phyloP scores from a whole-genome alignment of 2,888 invertebrate species.

The Gibbula magus region DNA sequence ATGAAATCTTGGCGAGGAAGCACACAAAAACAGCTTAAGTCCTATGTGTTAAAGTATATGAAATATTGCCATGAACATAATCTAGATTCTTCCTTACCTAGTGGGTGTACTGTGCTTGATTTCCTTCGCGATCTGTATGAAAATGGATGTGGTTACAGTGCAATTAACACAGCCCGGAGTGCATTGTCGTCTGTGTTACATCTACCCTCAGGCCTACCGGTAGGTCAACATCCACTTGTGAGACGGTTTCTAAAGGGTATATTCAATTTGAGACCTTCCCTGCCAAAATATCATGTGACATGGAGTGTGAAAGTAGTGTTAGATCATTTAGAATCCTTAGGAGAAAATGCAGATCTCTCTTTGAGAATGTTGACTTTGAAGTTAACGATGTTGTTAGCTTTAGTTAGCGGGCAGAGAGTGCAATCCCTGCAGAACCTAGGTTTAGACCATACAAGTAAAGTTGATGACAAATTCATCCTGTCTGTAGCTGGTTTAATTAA shows the following conservation, averaged over 20 bases:
- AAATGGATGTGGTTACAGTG: slow-evolving; percentile 23
- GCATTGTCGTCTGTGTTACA: slow-evolving; percentile 23
- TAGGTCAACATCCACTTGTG: slow-evolving; percentile 26
- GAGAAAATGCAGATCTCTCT: not conserved
- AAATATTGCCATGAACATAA: slow-evolving; percentile 31
- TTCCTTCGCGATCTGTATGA: slow-evolving; percentile 33
- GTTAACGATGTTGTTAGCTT: not conserved
- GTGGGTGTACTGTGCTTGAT: slow-evolving; percentile 31
- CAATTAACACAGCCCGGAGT: slow-evolving; percentile 38
- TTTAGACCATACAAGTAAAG: not conserved
- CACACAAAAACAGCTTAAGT: slow-evolving; percentile 36
- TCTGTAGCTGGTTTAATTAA: not conserved
- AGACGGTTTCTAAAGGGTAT: slow-evolving; percentile 7
- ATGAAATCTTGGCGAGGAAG: slow-evolving; percentile 34
- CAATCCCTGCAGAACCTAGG: not conserved
- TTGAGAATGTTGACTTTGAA: slow-evolving; percentile 23
- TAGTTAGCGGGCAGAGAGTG: not conserved
- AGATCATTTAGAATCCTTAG: not conserved
- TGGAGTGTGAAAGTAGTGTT: slow-evolving; percentile 15
- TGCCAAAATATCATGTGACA: slow-evolving; percentile 1
- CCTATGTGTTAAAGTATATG: slow-evolving; percentile 33
- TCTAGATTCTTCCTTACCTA: slow-evolving; percentile 28
- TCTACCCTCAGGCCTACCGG: not conserved
- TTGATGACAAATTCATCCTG: not conserved
- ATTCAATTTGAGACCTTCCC: slow-evolving; percentile 13